Conservation (phyloP, 2,797 vertebrate genomes). For the Cheirogaleus major region DNA sequence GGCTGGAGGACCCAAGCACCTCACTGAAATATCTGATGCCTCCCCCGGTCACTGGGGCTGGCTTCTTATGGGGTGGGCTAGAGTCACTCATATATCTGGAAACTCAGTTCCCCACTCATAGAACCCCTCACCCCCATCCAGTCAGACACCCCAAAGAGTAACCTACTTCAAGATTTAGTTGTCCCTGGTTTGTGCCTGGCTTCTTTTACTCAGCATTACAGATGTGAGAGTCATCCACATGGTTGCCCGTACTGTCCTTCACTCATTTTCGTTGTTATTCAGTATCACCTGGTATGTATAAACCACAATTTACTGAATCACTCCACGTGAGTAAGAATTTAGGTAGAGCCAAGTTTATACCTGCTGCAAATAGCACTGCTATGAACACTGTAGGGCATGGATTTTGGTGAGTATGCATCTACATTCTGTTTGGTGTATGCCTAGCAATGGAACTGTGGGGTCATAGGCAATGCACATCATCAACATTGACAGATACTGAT, state of each 20-base stretch:
- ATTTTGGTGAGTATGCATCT: background rate
- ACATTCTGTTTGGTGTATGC: background rate
- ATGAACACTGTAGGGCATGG: background rate
- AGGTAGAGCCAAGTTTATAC: background rate
- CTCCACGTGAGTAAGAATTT: background rate
- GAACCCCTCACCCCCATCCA: fast-evolving
- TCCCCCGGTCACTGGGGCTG: background rate
- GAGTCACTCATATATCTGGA: background rate
- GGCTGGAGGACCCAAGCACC: background rate
- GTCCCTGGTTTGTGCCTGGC: background rate
- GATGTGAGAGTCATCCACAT: background rate
- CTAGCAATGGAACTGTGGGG: background rate
- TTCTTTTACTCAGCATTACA: background rate
- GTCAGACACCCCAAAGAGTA: background rate
- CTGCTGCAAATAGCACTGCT: background rate
- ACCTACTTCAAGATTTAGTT: background rate
- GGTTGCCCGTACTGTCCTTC: background rate
- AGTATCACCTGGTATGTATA: background rate
- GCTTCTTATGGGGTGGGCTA: background rate
- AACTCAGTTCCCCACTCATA: background rate
- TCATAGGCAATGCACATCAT: background rate
- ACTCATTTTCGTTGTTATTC: background rate
- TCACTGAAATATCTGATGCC: background rate
- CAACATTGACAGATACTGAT: background rate
- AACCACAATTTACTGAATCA: background rate